phyloP scores from a whole-genome alignment of 2,113 vertebrate species.

The Hypomesus transpacificus region DNA sequence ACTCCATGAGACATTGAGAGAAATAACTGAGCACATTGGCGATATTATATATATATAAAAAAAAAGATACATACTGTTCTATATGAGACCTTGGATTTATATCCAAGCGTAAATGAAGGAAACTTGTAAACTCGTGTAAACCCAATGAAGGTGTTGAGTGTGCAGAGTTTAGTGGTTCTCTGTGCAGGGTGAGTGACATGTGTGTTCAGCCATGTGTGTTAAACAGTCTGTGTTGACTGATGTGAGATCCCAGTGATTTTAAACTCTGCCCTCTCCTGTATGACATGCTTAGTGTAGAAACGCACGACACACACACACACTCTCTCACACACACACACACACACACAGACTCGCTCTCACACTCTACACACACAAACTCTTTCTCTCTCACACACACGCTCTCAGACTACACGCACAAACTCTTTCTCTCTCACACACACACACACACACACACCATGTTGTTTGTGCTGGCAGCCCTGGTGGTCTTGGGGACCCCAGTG shows the following conservation, averaged over 20 bases:
- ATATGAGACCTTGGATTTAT: no score
- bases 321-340: not conserved
- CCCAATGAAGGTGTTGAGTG: conserved; percentile 47
- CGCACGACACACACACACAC: not conserved
- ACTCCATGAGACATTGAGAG: no score
- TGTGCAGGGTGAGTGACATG: not conserved
- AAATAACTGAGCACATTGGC: no score
- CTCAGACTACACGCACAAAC: not conserved
- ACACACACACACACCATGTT: not conserved
- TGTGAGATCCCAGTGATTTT: conserved; percentile 39
- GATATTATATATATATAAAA: no score
- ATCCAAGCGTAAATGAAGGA: no score
- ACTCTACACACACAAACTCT: not conserved
- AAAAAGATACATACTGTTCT: no score
- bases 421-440: no score
- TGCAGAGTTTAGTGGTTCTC: conserved; percentile 24
- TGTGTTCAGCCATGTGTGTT: conserved; percentile 4
- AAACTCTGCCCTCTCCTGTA: conserved; percentile 43
- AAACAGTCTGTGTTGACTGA: conserved; percentile 29
- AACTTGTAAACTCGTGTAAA: no score
- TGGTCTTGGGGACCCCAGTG: not conserved
- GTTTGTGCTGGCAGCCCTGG: not conserved
- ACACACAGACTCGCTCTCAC: not conserved
- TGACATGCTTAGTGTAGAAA: not conserved
- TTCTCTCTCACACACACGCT: not conserved